Evolutionary conservation across 2,888 invertebrate genomes (phyloP), one percentile per base, ranked within the genome.

Genomic region (Cheilosia vernalis): DNA sequence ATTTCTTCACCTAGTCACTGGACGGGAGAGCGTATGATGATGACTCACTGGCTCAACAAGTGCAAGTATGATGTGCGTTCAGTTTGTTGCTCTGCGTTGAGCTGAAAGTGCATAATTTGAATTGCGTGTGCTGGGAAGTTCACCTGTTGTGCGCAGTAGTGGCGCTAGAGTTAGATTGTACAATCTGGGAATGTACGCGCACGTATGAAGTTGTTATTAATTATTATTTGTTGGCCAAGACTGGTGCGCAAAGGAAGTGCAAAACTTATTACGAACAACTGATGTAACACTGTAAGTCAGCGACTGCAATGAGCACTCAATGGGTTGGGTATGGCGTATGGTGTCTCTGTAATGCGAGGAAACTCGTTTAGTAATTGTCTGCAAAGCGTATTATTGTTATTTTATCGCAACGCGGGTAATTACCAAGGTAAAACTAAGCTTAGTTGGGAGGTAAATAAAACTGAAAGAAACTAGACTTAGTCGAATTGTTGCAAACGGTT

Each of bases 181-280:
- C 51, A 51, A 51, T 51, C 19, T 2, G 10, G 51, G 19, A 47
- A 24, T 19, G 51, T 19, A 2, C 17, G 15, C 27, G 21, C 27
- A 10, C 33, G 19, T 58, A n/a, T 58, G 37, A 58, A 33, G 33
- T 21, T 58, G 37, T 56, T 30, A 56, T 30, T 56, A 58, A 37
- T 58, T 19, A 37, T 58, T 19, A 58, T 37, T n/a, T 42, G n/a
- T 60, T 60, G 60, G 24, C 19, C 42, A 60, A 58, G 58, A 56
- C n/a, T 24, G 7, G 19, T 37, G 9, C 51, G 13, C 56, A 19
- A 37, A 37, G 58, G 58, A 58, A 58, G 58, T 58, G 58, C 19
- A 58, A 58, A 40, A 40, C n/a, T 58, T 33, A 37, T 58, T 56
- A 33, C 30, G 17, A 37, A 37, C 37, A 21, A 58, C 37, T 58